Evolutionary conservation across 2,113 vertebrate genomes (phyloP).

Genomic region (Neoarius graeffei): DNA sequence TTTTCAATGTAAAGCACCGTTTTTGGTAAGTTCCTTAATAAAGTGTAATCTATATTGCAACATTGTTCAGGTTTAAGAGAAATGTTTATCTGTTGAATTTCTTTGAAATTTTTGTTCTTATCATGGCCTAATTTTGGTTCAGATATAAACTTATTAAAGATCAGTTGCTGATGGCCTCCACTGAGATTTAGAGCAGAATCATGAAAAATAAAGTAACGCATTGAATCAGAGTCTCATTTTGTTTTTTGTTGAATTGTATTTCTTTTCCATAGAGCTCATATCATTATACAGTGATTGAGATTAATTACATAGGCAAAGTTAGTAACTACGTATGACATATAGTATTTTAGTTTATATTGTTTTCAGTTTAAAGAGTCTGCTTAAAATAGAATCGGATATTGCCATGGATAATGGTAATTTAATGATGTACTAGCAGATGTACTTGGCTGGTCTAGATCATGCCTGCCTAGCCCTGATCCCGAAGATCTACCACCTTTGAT

Average conservation of each 20-base stretch:
- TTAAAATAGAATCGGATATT: not conserved
- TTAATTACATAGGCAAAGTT: not conserved
- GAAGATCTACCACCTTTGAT: not conserved
- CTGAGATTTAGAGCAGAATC: not conserved
- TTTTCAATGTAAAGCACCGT: not conserved
- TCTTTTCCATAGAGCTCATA: not conserved
- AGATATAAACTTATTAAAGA: not conserved
- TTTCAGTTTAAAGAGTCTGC: not conserved
- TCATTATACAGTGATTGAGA: not conserved
- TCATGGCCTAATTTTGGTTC: not conserved
- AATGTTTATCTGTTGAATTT: not conserved
- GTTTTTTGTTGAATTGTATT: not conserved
- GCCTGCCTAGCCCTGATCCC: not conserved
- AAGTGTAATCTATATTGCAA: not conserved
- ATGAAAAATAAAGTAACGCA: not conserved
- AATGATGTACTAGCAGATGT: not conserved
- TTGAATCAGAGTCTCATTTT: not conserved
- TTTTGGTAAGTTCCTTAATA: not conserved
- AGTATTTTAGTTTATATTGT: not conserved
- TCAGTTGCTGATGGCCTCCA: not conserved
- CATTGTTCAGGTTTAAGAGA: not conserved
- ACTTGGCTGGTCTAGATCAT: not conserved
- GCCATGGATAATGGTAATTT: slow-evolving; percentile 9
- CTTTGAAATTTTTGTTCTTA: not conserved
- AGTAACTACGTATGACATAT: not conserved